Evolutionary conservation across 2,797 vertebrate species (phyloP).

Genomic region (Heliangelus exortis): DNA sequence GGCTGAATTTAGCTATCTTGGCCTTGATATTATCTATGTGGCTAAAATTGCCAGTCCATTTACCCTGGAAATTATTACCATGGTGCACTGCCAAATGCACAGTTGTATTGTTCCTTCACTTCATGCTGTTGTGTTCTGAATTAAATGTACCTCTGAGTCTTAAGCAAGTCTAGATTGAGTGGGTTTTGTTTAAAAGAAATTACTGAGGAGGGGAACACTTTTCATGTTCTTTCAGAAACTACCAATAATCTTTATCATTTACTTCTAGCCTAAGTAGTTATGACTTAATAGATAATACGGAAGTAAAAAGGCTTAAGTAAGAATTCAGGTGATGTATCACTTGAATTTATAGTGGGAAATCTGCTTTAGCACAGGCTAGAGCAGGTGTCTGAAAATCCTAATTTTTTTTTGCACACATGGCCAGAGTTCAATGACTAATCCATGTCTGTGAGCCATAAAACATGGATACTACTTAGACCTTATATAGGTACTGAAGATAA

Average conservation of each 20-base stretch:
- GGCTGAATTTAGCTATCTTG: constrained; percentile 61
- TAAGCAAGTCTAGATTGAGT: neutral
- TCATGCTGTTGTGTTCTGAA: constrained; percentile 18
- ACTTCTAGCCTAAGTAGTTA: neutral
- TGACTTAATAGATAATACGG: neutral
- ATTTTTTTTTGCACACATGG: neutral
- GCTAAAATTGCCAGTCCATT: constrained; percentile 48
- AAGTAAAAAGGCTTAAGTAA: neutral
- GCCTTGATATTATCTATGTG: constrained; percentile 64
- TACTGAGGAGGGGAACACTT: neutral
- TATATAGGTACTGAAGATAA: neutral
- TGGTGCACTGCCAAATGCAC: constrained; percentile 16
- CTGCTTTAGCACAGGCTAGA: neutral
- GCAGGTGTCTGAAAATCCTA: neutral
- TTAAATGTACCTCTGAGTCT: constrained; percentile 36
- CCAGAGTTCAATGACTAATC: neutral
- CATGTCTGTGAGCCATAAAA: neutral
- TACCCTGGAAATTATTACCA: constrained; percentile 28
- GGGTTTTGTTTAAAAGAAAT: constrained; percentile 16
- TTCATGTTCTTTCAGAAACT: neutral
- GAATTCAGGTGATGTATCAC: constrained; percentile 7
- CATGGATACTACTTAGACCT: neutral
- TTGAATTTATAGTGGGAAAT: constrained; percentile 5
- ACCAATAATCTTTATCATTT: constrained; percentile 20
- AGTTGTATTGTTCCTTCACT: constrained; percentile 30